These are phyloP conservation scores for Choloepus hoffmanni DNA, from an alignment of 2,113 vertebrate genomes.

Conservation along the genomic window DNA sequence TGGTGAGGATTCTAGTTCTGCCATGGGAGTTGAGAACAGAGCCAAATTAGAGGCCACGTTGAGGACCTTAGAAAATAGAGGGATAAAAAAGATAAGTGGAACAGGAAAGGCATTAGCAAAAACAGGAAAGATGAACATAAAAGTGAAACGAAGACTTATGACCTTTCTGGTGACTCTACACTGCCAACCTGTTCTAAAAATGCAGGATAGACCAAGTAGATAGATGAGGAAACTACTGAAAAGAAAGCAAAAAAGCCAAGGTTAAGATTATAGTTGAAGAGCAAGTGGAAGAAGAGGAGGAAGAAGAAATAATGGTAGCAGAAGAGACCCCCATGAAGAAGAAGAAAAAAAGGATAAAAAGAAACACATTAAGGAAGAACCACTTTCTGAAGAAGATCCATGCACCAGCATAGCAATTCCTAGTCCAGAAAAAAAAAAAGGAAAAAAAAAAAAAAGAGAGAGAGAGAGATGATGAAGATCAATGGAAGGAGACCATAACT, in stretches of 20 bases:
- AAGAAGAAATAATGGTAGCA: constrained; percentile 84
- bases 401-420: constrained; percentile 73
- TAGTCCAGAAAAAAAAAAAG: constrained; percentile 90
- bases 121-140: constrained; percentile 96
- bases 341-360: constrained; percentile 95
- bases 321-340: constrained; percentile 88
- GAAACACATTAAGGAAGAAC: constrained; percentile 67
- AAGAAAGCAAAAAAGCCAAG: too few species aligned
- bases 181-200: too few species aligned
- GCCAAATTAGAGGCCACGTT: too few species aligned
- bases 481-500: constrained; percentile 9
- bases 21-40: too few species aligned
- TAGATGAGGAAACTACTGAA: too few species aligned
- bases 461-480: constrained; percentile 84
- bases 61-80: too few species aligned
- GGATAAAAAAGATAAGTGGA: constrained; percentile 89
- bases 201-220: too few species aligned
- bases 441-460: constrained; percentile 89
- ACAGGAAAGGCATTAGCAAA: constrained; percentile 95
- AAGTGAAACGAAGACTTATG: constrained; percentile 81
- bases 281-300: constrained; percentile 77
- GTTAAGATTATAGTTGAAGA: constrained; percentile 60
- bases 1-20: too few species aligned
- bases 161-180: too few species aligned
- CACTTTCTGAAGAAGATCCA: background rate